phyloP scores from a whole-genome alignment of 2,888 invertebrate genomes.

The Drosophila rellima region DNA sequence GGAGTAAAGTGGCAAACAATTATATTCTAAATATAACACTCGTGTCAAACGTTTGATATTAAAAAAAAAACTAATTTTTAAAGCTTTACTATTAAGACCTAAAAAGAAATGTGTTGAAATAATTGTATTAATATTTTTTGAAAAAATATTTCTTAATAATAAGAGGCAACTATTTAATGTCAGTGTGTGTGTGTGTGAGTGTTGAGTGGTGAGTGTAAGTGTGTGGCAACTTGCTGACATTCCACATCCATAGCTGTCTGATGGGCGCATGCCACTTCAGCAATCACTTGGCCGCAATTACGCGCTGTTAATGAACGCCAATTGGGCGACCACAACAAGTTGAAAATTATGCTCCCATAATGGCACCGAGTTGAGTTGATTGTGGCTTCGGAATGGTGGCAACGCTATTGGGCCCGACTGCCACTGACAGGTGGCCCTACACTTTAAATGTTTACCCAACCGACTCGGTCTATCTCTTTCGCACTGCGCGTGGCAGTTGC shows the following conservation, averaged over 20 bases:
- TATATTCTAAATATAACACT: no score
- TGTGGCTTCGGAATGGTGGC: slow-evolving; percentile 1
- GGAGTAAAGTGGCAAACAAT: no score
- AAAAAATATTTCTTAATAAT: no score
- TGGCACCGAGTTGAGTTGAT: slow-evolving; percentile 21
- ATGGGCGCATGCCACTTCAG: slow-evolving; percentile 34
- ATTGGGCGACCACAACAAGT: slow-evolving; percentile 76
- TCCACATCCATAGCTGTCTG: slow-evolving; percentile 25
- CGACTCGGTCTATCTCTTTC: slow-evolving; percentile 1
- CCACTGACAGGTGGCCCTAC: slow-evolving; percentile 51
- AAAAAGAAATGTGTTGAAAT: no score
- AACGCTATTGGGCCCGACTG: slow-evolving; percentile 17
- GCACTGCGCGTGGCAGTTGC: not conserved
- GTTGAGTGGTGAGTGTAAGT: not conserved
- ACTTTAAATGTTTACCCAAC: slow-evolving; percentile 51
- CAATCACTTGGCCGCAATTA: slow-evolving; percentile 75
- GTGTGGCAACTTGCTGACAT: slow-evolving; percentile 42
- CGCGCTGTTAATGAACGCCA: slow-evolving; percentile 76
- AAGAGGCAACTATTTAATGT: no score
- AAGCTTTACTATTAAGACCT: no score
- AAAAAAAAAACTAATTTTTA: no score
- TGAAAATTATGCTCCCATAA: slow-evolving; percentile 71
- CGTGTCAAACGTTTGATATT: no score
- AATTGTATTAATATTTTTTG: no score
- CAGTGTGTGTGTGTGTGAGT: not conserved